Base-by-base conservation (phyloP, 37 sponge, comb jelly and placozoan genomes). In the Spongia lamella region DNA sequence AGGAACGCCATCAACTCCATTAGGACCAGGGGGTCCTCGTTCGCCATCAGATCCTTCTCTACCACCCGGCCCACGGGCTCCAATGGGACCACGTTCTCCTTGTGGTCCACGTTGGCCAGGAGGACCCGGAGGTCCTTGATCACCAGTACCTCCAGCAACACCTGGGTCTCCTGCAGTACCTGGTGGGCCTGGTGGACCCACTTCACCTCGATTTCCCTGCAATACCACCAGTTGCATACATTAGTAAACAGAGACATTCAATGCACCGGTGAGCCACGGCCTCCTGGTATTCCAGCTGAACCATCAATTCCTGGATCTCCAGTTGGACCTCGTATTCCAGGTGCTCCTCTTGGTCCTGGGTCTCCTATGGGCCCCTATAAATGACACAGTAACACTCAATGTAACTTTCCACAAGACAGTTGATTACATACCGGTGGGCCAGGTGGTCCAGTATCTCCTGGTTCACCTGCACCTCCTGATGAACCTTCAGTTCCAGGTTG, bases 141-240 rank as follows among this genome's bases (percentile, higher is more conserved):
- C 69, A 68, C 80, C 80, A 40, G 36, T 4, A 20, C 53, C 38
- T 51, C 82, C 82, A 2, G 36, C 66, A 11, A 64, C 27, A 19
- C 82, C 82, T 11, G 2, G 27, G 20, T 32, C 68, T 53, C 86
- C 86, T 4, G 57, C 20, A n/a, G 47, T 66, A 17, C 86, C 86
- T 0, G 66, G 24, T 38, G 78, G 67, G 17, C 88, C 88, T 61
- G 70, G 71, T 1, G 76, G 36, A 27, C 78, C 47, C 5, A 43
- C 9, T 43, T 43, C 7, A 9, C 47, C 86, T 66, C 75, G 68
- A 13, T 29, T 34, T 36, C 85, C 85, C 73, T 84, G 32, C 25
- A 50, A 51, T 14, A 51, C 26, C 22, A 25, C 13, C 26, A 43
- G 9, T 2, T 32, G 25, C 57, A 31, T 53, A 19, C 43, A 19